These are phyloP conservation scores for Notocelia uddmanniana DNA, from an alignment of 2,888 invertebrate species.

Conservation along the genomic window DNA sequence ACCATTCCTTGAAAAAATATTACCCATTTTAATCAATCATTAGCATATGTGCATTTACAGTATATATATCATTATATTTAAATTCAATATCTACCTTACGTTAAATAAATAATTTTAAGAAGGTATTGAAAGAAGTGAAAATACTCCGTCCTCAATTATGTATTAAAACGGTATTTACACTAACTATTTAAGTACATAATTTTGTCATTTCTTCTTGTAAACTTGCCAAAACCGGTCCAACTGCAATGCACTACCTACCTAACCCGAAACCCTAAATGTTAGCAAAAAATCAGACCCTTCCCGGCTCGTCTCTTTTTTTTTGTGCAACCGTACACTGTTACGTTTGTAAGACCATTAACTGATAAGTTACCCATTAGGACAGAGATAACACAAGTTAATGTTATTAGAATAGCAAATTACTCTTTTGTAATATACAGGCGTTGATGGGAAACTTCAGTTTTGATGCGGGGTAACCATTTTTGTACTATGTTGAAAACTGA, in stretches of 20 bases:
- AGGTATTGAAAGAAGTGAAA: no score
- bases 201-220: neutral
- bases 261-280: constrained; percentile 10
- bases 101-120: no score
- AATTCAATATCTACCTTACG: no score
- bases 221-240: constrained; percentile 20
- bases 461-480: neutral
- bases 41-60: no score
- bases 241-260: constrained; percentile 18
- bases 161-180: no score
- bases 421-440: constrained; percentile 47
- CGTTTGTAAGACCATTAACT: constrained; percentile 47
- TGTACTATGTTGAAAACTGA: neutral
- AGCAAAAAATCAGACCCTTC: constrained; percentile 37
- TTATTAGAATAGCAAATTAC: constrained; percentile 46
- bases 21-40: no score
- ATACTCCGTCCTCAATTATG: no score
- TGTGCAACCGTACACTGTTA: constrained; percentile 41
- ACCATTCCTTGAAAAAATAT: no score
- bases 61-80: no score
- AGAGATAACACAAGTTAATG: constrained; percentile 48
- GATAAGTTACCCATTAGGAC: constrained; percentile 49
- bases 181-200: no score
- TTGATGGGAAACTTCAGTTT: constrained; percentile 32
- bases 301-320: constrained; percentile 33